Percentiles rank a stretch among this genome's conserved stretches.
These are phyloP conservation scores for Characodon lateralis DNA, from an alignment of 2,797 vertebrate genomes.

Conservation along the genomic window DNA sequence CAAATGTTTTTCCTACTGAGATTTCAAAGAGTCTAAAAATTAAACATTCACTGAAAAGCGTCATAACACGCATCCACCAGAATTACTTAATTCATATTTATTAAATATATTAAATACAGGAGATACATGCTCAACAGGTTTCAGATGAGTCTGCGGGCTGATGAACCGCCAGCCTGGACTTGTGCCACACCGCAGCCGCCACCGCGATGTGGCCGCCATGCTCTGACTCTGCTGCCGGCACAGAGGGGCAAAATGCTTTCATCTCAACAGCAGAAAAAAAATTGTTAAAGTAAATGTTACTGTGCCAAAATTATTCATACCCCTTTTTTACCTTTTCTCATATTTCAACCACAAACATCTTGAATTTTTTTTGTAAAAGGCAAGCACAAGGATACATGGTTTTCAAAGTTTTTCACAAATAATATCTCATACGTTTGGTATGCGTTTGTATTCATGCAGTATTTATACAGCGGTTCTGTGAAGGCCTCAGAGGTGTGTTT, in stretches of 20 bases:
- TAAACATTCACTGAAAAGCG: conserved; percentile 22
- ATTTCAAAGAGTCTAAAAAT: conserved; percentile 28
- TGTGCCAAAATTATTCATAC: neutral
- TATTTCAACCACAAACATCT: neutral
- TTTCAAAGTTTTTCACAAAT: neutral
- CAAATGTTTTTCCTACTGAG: conserved; percentile 23
- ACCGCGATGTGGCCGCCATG: conserved; percentile 53
- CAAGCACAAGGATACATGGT: too few species aligned
- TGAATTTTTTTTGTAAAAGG: neutral
- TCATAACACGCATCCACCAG: neutral
- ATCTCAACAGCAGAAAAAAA: conserved; percentile 13
- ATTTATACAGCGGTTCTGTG: too few species aligned
- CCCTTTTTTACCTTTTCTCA: neutral
- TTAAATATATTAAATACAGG: conserved; percentile 12
- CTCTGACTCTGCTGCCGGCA: conserved; percentile 23
- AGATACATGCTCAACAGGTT: conserved; percentile 49
- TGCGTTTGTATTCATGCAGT: neutral
- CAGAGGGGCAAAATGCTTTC: conserved; percentile 27
- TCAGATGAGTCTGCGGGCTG: conserved; percentile 43
- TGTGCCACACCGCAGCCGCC: conserved; percentile 56
- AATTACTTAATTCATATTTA: conserved; percentile 3
- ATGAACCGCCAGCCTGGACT: conserved; percentile 64
- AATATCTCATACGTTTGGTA: neutral
- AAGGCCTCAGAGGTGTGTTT: neutral
- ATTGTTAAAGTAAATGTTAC: neutral